A percentile compares a stretch with the other conserved stretches of the same genome.
These are phyloP conservation scores for Araneus ventricosus DNA, from an alignment of 1,140 invertebrate species.

Conservation along the genomic window DNA sequence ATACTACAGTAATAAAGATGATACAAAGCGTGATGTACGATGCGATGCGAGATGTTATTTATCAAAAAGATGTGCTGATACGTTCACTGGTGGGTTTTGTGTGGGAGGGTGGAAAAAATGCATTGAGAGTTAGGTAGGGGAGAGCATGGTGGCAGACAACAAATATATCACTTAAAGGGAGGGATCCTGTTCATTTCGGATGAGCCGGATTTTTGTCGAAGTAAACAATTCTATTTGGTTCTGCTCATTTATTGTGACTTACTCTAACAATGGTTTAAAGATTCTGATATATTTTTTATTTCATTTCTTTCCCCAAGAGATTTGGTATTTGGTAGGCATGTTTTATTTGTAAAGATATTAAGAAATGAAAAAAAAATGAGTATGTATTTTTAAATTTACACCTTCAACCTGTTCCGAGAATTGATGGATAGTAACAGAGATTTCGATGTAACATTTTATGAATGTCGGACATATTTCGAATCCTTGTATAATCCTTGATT, in stretches of 20 bases:
- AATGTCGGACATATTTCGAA: too few species aligned
- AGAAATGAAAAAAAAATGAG: too few species aligned
- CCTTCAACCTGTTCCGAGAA: too few species aligned
- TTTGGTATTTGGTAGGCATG: too few species aligned
- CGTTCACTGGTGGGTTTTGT: not conserved
- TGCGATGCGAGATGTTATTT: slow-evolving; percentile 18
- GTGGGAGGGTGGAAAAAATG: not conserved
- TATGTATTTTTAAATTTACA: too few species aligned
- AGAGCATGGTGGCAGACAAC: not conserved
- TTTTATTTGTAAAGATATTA: too few species aligned
- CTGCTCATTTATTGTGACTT: not conserved
- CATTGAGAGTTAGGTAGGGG: not conserved
- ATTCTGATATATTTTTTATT: not conserved
- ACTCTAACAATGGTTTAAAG: not conserved
- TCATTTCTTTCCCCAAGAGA: too few species aligned
- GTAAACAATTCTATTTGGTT: not conserved
- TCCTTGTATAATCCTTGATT: too few species aligned
- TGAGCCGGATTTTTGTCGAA: not conserved
- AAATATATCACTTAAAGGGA: not conserved
- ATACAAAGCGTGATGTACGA: slow-evolving; percentile 70
- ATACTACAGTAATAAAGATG: slow-evolving; percentile 59
- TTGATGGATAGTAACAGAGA: too few species aligned
- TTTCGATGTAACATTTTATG: too few species aligned
- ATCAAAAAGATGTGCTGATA: slow-evolving; percentile 20
- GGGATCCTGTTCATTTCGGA: not conserved